These are phyloP conservation scores for Oncopeltus fasciatus DNA, from an alignment of 1,140 invertebrate species.

Conservation along the genomic window DNA sequence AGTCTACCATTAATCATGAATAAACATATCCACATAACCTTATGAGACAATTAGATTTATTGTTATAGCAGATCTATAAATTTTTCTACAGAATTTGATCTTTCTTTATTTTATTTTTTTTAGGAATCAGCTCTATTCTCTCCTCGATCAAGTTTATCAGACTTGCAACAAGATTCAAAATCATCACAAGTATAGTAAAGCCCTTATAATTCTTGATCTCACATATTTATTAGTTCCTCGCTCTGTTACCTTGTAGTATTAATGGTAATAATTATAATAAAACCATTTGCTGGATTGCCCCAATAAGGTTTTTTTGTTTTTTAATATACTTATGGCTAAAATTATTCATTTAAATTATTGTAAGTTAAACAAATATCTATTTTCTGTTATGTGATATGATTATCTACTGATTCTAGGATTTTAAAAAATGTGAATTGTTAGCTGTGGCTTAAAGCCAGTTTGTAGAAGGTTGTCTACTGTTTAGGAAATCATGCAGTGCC, in stretches of 20 bases:
- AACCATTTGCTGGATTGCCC: background rate
- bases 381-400: constrained; percentile 15
- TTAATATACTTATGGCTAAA: background rate
- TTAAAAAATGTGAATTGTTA: background rate
- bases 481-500: constrained; percentile 15
- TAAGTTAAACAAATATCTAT: background rate
- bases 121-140: constrained; percentile 18
- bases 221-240: constrained; percentile 17
- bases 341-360: background rate
- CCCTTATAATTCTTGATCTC: constrained; percentile 12
- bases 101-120: constrained; percentile 12
- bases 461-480: constrained; percentile 11
- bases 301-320: background rate
- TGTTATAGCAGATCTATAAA: no score
- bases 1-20: no score
- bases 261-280: background rate
- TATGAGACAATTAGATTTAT: no score
- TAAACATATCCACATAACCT: no score
- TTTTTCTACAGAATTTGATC: background rate
- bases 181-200: constrained; percentile 23
- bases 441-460: constrained; percentile 8
- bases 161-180: constrained; percentile 20
- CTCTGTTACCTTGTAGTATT: constrained; percentile 11
- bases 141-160: constrained; percentile 18
- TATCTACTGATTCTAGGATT: no score